These are phyloP conservation scores for Sakesphorus luctuosus DNA, from an alignment of 2,113 vertebrate species.

Conservation along the genomic window DNA sequence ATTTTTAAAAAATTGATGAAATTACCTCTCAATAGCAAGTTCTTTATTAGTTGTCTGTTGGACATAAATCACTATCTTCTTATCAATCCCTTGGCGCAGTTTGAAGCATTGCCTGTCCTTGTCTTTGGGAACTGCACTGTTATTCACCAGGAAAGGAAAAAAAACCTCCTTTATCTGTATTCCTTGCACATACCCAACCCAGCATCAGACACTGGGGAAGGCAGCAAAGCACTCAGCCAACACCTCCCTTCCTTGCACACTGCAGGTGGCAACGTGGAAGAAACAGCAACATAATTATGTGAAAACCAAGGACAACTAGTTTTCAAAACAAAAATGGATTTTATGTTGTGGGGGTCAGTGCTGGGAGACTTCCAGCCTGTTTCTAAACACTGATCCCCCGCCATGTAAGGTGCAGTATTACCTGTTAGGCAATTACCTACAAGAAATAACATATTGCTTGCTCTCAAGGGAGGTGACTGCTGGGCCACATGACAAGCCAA, in stretches of 20 bases:
- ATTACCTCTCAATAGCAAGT: constrained; percentile 96
- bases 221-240: background rate
- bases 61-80: constrained; percentile 97
- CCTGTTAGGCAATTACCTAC: background rate
- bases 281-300: background rate
- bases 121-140: constrained; percentile 96
- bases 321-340: background rate
- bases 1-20: background rate
- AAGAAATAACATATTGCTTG: background rate
- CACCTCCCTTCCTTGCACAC: background rate
- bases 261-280: background rate
- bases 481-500: background rate
- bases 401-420: background rate
- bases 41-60: constrained; percentile 98
- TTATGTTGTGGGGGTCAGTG: background rate
- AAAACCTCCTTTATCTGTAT: background rate
- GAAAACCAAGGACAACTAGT: background rate
- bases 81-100: constrained; percentile 94
- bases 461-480: background rate
- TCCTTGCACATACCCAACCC: background rate
- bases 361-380: background rate
- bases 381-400: background rate
- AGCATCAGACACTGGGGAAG: background rate
- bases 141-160: background rate
- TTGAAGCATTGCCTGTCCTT: constrained; percentile 99